Evolutionary conservation across 2,797 vertebrate genomes (phyloP).

Genomic region (Cyclura pinguis): DNA sequence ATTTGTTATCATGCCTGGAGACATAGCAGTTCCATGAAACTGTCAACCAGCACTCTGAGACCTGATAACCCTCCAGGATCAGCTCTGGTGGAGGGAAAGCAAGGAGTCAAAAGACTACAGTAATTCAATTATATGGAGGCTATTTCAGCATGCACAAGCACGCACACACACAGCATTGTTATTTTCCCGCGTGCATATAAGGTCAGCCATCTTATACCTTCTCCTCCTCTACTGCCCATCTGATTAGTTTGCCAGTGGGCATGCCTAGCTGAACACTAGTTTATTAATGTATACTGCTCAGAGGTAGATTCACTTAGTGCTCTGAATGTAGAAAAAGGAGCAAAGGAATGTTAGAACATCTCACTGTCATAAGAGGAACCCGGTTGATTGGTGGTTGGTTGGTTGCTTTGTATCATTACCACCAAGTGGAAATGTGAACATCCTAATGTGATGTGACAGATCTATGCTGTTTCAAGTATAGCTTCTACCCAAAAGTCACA

Average conservation of each 20-base stretch:
- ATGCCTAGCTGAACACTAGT: no score
- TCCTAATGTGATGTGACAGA: conserved; percentile 67
- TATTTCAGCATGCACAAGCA: no score
- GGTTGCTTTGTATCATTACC: background rate
- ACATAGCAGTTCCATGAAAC: no score
- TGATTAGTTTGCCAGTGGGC: background rate
- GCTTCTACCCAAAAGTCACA: conserved; percentile 49
- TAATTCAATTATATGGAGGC: no score
- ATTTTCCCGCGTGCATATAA: no score
- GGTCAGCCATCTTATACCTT: background rate
- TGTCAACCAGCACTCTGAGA: no score
- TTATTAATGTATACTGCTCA: background rate
- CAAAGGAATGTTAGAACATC: background rate
- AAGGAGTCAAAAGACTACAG: no score
- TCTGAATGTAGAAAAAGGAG: background rate
- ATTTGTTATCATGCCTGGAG: no score
- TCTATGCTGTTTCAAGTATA: conserved; percentile 72
- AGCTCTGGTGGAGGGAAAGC: no score
- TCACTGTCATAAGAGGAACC: background rate
- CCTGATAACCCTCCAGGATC: no score
- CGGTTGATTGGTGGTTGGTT: background rate
- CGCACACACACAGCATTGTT: no score
- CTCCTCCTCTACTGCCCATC: no score
- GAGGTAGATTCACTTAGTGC: background rate
- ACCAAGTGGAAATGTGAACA: conserved; percentile 26